Conservation (phyloP, 1,140 invertebrate genomes). For the Orius insidiosus region DNA sequence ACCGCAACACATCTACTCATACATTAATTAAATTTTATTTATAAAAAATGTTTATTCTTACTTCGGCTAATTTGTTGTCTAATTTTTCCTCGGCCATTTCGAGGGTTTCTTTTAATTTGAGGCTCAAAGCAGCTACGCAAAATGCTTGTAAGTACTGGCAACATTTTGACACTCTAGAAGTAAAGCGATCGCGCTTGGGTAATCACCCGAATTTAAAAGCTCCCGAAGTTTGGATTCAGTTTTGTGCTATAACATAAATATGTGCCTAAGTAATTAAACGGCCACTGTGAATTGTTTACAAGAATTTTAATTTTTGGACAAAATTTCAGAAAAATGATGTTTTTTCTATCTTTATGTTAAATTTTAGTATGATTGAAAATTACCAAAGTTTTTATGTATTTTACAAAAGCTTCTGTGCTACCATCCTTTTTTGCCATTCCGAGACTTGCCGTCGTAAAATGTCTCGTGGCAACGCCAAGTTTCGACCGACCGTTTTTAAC, state of each 20-base stretch:
- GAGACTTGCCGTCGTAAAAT: slow-evolving; percentile 69
- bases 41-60: slow-evolving; percentile 23
- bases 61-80: slow-evolving; percentile 68
- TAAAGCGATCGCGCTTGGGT: slow-evolving; percentile 71
- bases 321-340: too few species aligned
- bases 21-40: slow-evolving; percentile 16
- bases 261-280: too few species aligned
- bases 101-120: slow-evolving; percentile 78
- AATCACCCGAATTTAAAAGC: slow-evolving; percentile 67
- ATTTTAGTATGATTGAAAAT: too few species aligned
- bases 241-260: too few species aligned
- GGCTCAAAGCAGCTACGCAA: slow-evolving; percentile 73
- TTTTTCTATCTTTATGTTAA: too few species aligned
- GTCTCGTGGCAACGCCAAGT: slow-evolving; percentile 52
- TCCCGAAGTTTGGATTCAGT: slow-evolving; percentile 71
- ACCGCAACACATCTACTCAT: slow-evolving; percentile 39
- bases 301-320: neutral
- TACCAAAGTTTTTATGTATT: slow-evolving; percentile 62
- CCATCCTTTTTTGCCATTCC: slow-evolving; percentile 74
- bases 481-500: slow-evolving; percentile 52
- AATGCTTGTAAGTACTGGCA: slow-evolving; percentile 63
- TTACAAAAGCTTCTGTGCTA: slow-evolving; percentile 55
- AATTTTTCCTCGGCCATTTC: slow-evolving; percentile 82
- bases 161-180: slow-evolving; percentile 75
- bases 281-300: neutral